A percentile compares a stretch with the other conserved stretches of the same genome.
Conservation (phyloP, 2,888 invertebrate species). For the Thereva nobilitata region DNA sequence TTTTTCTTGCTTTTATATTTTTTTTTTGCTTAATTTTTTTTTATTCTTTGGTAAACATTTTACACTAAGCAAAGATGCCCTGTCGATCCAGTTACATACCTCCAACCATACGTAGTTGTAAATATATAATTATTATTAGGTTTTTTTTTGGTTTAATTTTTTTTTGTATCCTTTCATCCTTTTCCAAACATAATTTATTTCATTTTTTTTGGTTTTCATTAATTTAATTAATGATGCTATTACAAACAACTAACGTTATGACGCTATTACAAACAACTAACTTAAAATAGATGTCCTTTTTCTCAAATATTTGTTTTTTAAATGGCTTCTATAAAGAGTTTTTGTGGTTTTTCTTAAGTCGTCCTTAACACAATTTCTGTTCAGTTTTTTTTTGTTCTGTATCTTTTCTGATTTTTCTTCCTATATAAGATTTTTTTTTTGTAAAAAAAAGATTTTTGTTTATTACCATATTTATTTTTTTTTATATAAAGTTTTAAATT, state of each 20-base stretch:
- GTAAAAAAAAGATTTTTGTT: too few species aligned
- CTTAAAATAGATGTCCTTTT: constrained; percentile 25
- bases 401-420: too few species aligned
- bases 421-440: too few species aligned
- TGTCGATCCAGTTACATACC: constrained; percentile 38
- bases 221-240: constrained; percentile 36
- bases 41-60: constrained; percentile 16
- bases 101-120: constrained; percentile 10
- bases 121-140: neutral
- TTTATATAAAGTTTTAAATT: neutral
- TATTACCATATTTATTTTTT: neutral
- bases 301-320: neutral
- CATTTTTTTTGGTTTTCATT: constrained; percentile 39
- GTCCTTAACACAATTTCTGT: too few species aligned
- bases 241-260: constrained; percentile 40
- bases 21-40: neutral
- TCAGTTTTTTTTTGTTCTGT: too few species aligned
- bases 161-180: constrained; percentile 42
- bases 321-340: neutral
- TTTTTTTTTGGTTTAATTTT: constrained; percentile 38
- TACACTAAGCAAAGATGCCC: constrained; percentile 27
- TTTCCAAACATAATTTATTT: constrained; percentile 38
- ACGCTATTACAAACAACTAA: constrained; percentile 41
- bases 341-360: too few species aligned
- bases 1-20: constrained; percentile 2